These are phyloP conservation scores for Ancistrus triradiatus DNA, from an alignment of 2,113 vertebrate species.

Conservation along the genomic window DNA sequence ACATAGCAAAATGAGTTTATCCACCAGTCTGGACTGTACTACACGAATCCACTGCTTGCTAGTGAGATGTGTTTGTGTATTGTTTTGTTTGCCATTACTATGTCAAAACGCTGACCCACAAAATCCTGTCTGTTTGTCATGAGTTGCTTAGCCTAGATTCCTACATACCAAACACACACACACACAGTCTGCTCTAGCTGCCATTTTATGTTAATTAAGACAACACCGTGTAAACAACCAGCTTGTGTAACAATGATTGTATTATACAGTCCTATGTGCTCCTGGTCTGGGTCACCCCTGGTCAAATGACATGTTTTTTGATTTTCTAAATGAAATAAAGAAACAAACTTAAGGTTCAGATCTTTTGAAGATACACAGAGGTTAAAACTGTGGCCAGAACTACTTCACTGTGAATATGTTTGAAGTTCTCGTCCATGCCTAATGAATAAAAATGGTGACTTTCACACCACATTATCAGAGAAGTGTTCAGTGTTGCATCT, in stretches of 20 bases:
- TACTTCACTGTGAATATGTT: too few species aligned
- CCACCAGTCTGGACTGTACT: conserved; percentile 23
- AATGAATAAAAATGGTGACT: not conserved
- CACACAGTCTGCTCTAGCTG: conserved; percentile 54
- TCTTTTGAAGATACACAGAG: too few species aligned
- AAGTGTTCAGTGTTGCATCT: conserved; percentile 14
- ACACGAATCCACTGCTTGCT: conserved; percentile 1
- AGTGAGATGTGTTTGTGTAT: conserved; percentile 39
- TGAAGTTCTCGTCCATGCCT: not conserved
- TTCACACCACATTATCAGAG: conserved; percentile 7
- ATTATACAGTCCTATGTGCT: too few species aligned
- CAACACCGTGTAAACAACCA: too few species aligned
- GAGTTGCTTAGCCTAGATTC: conserved; percentile 73
- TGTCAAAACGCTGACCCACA: conserved; percentile 60
- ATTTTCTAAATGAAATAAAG: too few species aligned
- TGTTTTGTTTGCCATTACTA: conserved; percentile 34
- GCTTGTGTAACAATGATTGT: too few species aligned
- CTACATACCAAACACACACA: conserved; percentile 60
- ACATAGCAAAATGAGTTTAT: not conserved
- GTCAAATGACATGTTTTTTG: too few species aligned
- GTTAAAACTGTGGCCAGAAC: too few species aligned
- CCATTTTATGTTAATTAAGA: too few species aligned
- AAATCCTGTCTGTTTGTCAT: conserved; percentile 65
- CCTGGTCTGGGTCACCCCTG: too few species aligned
- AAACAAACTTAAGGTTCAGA: too few species aligned